phyloP scores from a whole-genome alignment of 2,888 invertebrate species.

The Clistopyga incitator region DNA sequence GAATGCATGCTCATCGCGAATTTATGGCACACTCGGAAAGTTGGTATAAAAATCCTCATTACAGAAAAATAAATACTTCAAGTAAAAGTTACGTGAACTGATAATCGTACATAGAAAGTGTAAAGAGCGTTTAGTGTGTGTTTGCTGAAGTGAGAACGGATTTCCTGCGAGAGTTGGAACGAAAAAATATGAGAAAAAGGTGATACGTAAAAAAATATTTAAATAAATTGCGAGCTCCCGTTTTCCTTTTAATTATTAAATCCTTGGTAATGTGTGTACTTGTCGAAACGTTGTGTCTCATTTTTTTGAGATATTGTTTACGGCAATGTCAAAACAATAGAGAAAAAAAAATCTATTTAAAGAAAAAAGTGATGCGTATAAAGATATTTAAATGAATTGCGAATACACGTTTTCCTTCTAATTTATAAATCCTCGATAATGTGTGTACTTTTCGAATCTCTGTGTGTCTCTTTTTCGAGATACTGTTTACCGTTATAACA shows the following conservation, averaged over 20 bases:
- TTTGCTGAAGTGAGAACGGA: constrained; percentile 47
- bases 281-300: no score
- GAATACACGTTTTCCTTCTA: no score
- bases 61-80: neutral
- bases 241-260: no score
- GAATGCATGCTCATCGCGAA: neutral
- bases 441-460: no score
- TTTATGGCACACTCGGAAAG: neutral
- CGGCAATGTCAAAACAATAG: neutral
- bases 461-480: no score
- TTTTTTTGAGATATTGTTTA: no score
- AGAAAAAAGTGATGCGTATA: neutral
- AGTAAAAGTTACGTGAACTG: constrained; percentile 36
- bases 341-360: neutral
- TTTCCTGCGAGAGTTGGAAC: constrained; percentile 53
- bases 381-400: no score
- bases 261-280: no score
- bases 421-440: no score
- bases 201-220: no score
- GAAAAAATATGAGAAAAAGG: no score
- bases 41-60: neutral
- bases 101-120: neutral
- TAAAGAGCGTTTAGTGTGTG: constrained; percentile 9
- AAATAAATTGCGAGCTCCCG: no score
- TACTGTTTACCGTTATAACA: neutral